Evolutionary conservation across 2,888 invertebrate species (phyloP), one percentile per base, ranked within the genome.

Genomic region (Amphiduros pacificus): DNA sequence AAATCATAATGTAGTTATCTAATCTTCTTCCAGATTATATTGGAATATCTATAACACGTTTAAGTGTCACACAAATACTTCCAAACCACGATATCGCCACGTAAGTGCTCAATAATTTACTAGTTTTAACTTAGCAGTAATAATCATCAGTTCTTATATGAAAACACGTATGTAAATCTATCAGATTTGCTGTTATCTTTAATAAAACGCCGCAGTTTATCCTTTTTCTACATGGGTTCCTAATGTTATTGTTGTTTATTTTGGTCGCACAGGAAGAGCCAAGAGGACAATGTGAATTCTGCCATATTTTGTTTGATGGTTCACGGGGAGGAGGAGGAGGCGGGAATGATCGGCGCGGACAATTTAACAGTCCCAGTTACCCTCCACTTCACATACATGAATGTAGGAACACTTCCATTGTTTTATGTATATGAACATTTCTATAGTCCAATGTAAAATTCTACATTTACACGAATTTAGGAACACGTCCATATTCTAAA

Each of bases 221-320:
- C n/a, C n/a, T n/a, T n/a, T n/a, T n/a, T n/a, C n/a, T n/a, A n/a
- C n/a, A n/a, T n/a, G n/a, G n/a, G n/a, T n/a, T n/a, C n/a, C n/a
- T n/a, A n/a, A n/a, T n/a, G n/a, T n/a, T n/a, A n/a, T n/a, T n/a
- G n/a, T n/a, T n/a, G n/a, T n/a, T n/a, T n/a, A n/a, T n/a, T n/a
- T n/a, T n/a, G n/a, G 36, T 44, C n/a, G 65, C 69, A 50, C 69
- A 75, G 74, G 59, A 75, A 74, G 40, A 73, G 72, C 55, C 76
- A 76, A 65, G 77, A 78, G 50, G 74, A 79, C 64, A 74, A 76
- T 59, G 74, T 81, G n/a, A 81, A 81, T 66, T 76, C 77, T n/a
- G 74, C 78, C 1, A 67, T 81, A 24, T 63, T 78, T 20, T 74
- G 74, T 2, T 61, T 79, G 50, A 76, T 75, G 57, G 61, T 77